A percentile compares a stretch with the other conserved stretches of the same genome.
These are phyloP conservation scores for Pherbina coryleti DNA, from an alignment of 2,888 invertebrate genomes.

Conservation along the genomic window DNA sequence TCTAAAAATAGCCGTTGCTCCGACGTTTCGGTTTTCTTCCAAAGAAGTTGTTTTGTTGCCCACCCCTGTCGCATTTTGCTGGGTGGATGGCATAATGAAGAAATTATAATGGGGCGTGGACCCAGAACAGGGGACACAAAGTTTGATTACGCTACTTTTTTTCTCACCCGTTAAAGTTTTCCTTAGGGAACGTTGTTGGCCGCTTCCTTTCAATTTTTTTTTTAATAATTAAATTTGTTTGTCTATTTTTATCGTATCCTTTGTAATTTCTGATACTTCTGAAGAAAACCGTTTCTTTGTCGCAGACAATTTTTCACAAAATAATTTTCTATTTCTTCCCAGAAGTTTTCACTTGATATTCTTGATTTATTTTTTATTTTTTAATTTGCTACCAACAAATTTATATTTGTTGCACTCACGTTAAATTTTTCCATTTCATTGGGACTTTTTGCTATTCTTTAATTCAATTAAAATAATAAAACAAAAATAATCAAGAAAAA, in stretches of 20 bases:
- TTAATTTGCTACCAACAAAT: not conserved
- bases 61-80: not conserved
- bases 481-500: slow-evolving; percentile 13
- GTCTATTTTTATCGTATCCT: too few relatives aligned
- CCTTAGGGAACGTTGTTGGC: not conserved
- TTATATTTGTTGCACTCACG: not conserved
- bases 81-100: not conserved
- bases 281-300: not conserved
- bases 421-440: not conserved
- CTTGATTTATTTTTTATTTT: not conserved
- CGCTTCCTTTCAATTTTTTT: not conserved
- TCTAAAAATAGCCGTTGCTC: slow-evolving; percentile 16
- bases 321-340: slow-evolving; percentile 1
- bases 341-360: not conserved
- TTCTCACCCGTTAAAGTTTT: slow-evolving; percentile 5
- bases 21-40: not conserved
- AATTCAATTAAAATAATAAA: slow-evolving; percentile 28
- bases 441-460: not conserved
- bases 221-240: too few relatives aligned
- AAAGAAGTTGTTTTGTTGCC: not conserved
- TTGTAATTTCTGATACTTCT: too few relatives aligned
- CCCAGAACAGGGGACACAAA: not conserved
- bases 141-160: not conserved
- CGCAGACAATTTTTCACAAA: slow-evolving; percentile 6
- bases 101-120: slow-evolving; percentile 14